Conservation (phyloP, 1,140 invertebrate genomes). For the Galleria mellonella region DNA sequence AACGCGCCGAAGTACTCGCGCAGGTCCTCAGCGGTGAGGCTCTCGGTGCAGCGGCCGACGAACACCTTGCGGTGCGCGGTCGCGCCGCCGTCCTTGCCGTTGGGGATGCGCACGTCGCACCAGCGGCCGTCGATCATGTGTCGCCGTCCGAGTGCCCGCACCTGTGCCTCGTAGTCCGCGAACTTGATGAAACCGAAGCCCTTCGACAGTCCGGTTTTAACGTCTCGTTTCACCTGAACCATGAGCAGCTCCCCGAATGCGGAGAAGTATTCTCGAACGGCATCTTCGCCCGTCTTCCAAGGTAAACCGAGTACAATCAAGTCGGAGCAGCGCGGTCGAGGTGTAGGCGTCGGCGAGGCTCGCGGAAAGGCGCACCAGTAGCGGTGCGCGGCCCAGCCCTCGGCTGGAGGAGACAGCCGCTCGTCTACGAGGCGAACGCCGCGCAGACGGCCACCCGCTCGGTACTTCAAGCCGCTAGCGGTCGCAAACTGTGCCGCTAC, state of each 20-base stretch:
- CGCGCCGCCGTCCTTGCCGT: conserved; percentile 85
- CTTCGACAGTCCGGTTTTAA: conserved; percentile 84
- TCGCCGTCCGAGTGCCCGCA: conserved; percentile 77
- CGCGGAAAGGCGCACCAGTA: conserved; percentile 70
- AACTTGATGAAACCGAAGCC: conserved; percentile 91
- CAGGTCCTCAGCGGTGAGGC: conserved; percentile 90
- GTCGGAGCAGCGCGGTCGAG: conserved; percentile 87
- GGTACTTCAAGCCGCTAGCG: conserved; percentile 92
- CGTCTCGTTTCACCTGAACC: conserved; percentile 83
- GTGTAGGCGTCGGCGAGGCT: conserved; percentile 70
- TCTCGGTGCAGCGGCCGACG: conserved; percentile 95
- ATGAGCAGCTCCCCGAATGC: conserved; percentile 86
- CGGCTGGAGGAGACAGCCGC: conserved; percentile 75
- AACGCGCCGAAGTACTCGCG: conserved; percentile 96
- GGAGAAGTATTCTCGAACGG: conserved; percentile 83
- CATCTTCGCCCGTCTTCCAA: conserved; percentile 86
- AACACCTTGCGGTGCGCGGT: conserved; percentile 95
- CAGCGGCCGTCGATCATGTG: conserved; percentile 87
- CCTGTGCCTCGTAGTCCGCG: conserved; percentile 80
- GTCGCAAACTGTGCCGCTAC: conserved; percentile 91
- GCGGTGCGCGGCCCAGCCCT: conserved; percentile 59
- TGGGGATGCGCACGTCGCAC: conserved; percentile 88
- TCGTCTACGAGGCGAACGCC: conserved; percentile 89
- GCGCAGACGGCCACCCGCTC: conserved; percentile 84
- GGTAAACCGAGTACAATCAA: conserved; percentile 87